phyloP scores from a whole-genome alignment of 1,140 invertebrate species.

The Bombus huntii region DNA sequence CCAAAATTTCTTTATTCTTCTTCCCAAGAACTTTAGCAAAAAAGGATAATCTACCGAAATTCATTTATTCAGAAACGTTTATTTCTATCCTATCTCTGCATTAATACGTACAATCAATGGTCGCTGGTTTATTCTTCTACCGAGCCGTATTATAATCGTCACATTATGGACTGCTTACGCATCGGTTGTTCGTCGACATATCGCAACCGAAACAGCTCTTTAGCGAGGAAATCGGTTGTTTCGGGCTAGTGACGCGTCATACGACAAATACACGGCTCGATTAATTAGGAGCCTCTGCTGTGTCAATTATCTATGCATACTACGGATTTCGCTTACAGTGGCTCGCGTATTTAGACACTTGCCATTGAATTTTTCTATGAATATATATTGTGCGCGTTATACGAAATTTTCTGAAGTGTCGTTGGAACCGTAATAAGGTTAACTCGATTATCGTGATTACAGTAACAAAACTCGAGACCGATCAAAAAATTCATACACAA shows the following conservation, averaged over 20 bases:
- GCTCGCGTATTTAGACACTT: too few relatives aligned
- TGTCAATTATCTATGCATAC: constrained; percentile 31
- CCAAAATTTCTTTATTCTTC: too few relatives aligned
- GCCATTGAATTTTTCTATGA: too few relatives aligned
- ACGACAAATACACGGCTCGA: constrained; percentile 9
- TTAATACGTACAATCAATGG: background rate
- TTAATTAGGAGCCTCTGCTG: constrained; percentile 20
- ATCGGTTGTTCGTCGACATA: background rate
- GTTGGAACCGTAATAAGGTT: too few relatives aligned
- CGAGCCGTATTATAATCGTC: background rate
- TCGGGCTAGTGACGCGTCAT: constrained; percentile 20
- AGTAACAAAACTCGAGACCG: too few relatives aligned
- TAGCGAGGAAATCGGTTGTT: constrained; percentile 16
- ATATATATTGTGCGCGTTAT: too few relatives aligned
- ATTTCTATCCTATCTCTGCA: background rate
- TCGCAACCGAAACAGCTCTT: background rate
- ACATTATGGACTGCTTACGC: background rate
- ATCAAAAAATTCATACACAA: too few relatives aligned
- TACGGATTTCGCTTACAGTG: background rate
- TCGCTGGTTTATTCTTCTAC: background rate
- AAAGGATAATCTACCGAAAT: too few relatives aligned
- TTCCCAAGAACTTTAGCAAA: too few relatives aligned
- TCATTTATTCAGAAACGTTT: too few relatives aligned
- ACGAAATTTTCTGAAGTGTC: too few relatives aligned
- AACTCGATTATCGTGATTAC: too few relatives aligned